Conservation (phyloP, 2,888 invertebrate species). For the Acleris literana region DNA sequence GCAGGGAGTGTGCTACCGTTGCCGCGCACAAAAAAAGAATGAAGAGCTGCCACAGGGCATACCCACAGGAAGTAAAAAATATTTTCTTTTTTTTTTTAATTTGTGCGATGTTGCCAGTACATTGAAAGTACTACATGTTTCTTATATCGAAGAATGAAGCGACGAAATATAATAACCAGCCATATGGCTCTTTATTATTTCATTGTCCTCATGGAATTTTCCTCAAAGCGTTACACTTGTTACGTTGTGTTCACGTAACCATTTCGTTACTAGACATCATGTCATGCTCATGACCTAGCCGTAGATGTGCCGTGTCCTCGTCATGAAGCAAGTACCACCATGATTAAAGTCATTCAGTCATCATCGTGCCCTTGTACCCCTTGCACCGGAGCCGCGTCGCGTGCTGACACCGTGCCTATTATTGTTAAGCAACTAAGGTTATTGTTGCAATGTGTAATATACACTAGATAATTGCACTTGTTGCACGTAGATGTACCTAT, state of each 20-base stretch:
- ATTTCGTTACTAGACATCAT: conserved; percentile 22
- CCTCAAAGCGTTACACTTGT: neutral
- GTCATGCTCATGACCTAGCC: conserved; percentile 35
- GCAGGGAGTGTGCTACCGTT: no score
- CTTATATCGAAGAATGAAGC: no score
- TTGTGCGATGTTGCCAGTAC: no score
- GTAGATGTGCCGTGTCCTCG: conserved; percentile 26
- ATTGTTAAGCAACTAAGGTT: conserved; percentile 45
- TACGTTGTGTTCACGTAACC: neutral
- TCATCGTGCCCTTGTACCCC: conserved; percentile 66
- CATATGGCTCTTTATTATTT: neutral
- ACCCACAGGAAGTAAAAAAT: no score
- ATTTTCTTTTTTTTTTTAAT: no score
- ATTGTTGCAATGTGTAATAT: conserved; percentile 52
- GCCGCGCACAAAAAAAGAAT: no score
- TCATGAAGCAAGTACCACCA: conserved; percentile 30
- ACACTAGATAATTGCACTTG: conserved; percentile 24
- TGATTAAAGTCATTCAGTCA: conserved; percentile 50
- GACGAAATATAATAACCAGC: no score
- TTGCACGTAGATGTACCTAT: neutral
- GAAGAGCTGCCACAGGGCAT: no score
- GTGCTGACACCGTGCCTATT: conserved; percentile 46
- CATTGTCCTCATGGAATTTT: neutral
- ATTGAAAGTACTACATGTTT: no score
- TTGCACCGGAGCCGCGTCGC: conserved; percentile 53